A percentile compares a stretch with the other conserved stretches of the same genome.
These are phyloP conservation scores for Synergus gifuensis DNA, from an alignment of 2,888 invertebrate genomes.

Conservation along the genomic window DNA sequence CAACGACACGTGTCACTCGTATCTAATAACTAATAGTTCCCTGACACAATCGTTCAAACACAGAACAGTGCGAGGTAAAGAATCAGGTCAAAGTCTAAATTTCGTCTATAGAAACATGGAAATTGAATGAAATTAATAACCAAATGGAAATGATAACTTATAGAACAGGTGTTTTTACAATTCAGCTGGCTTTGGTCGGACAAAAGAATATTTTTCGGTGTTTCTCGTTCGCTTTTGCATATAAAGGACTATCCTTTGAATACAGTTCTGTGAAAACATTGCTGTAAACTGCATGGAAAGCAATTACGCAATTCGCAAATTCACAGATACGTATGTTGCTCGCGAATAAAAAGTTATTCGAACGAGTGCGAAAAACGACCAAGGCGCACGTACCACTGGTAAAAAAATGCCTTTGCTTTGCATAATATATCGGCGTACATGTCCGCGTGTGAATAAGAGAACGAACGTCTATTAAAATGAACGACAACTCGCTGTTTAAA, in stretches of 20 bases:
- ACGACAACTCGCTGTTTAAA: background rate
- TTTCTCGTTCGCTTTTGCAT: background rate
- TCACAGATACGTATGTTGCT: slow-evolving; percentile 5
- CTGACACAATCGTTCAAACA: slow-evolving; percentile 16
- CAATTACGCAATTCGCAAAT: slow-evolving; percentile 31
- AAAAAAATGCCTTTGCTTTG: background rate
- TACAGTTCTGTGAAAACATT: slow-evolving; percentile 7
- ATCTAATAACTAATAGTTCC: slow-evolving; percentile 1
- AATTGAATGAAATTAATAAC: slow-evolving; percentile 11
- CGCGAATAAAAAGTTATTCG: slow-evolving; percentile 10
- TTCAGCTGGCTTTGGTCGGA: background rate
- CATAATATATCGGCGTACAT: background rate
- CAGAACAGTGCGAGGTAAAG: background rate
- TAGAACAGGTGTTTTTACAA: background rate
- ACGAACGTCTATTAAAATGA: background rate
- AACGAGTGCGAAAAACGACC: background rate
- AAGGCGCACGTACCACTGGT: background rate
- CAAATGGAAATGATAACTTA: background rate
- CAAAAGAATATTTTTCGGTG: background rate
- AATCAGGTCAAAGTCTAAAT: slow-evolving; percentile 15
- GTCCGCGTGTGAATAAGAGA: background rate
- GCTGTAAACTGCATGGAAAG: slow-evolving; percentile 25
- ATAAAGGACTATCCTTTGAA: slow-evolving; percentile 11
- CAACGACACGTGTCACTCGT: slow-evolving; percentile 31
- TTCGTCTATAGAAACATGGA: background rate